phyloP scores from a whole-genome alignment of 2,113 vertebrate genomes.

The Megaceryle maxima region DNA sequence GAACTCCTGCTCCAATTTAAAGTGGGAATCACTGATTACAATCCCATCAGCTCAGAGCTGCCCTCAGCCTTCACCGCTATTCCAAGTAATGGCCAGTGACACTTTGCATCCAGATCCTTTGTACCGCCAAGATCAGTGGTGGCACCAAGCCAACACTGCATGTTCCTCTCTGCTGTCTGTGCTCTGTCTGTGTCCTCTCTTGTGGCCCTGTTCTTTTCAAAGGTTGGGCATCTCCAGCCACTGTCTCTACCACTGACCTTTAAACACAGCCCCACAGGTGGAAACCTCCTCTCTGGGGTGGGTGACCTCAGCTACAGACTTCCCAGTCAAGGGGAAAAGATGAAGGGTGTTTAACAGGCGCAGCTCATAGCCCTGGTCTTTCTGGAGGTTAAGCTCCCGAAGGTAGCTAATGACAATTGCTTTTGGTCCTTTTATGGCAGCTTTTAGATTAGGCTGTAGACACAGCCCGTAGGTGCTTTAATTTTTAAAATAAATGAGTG shows the following conservation, averaged over 20 bases:
- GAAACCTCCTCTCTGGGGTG: not conserved
- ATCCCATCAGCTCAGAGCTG: not conserved
- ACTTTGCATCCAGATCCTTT: not conserved
- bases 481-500: not conserved
- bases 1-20: not conserved
- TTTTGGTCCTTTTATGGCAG: not conserved
- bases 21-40: not conserved
- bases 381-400: not conserved
- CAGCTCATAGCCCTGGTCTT: not conserved
- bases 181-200: not conserved
- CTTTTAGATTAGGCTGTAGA: not conserved
- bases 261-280: fast-evolving
- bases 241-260: not conserved
- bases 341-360: fast-evolving
- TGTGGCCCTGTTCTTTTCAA: fast-evolving
- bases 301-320: not conserved
- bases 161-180: not conserved
- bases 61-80: fast-evolving
- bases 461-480: not conserved
- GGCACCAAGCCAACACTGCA: fast-evolving
- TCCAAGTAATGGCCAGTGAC: not conserved
- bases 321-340: fast-evolving
- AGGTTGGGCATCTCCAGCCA: not conserved
- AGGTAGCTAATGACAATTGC: not conserved
- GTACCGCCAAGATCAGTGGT: fast-evolving